These are phyloP conservation scores for Chamaea fasciata DNA, from an alignment of 2,113 vertebrate species.

Conservation along the genomic window DNA sequence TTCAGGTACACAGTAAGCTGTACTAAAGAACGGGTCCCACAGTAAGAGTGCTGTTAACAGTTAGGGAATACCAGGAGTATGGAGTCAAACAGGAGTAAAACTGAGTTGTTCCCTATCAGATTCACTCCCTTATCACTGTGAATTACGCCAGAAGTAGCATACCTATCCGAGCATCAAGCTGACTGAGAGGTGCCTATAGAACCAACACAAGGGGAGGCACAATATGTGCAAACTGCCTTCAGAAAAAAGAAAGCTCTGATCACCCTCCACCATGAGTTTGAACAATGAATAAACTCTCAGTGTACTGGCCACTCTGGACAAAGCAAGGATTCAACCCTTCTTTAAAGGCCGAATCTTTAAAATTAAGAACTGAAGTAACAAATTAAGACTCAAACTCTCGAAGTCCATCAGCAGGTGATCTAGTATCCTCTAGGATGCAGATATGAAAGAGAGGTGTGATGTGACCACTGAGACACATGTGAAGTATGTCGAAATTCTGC, in stretches of 20 bases:
- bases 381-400: neutral
- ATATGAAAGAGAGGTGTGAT: neutral
- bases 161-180: neutral
- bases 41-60: neutral
- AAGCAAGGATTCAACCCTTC: neutral
- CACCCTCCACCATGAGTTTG: neutral
- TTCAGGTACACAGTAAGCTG: neutral
- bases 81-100: neutral
- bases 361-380: neutral
- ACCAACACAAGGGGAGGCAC: neutral
- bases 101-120: neutral
- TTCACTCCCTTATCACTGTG: neutral
- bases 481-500: neutral
- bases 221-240: neutral
- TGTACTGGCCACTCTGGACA: neutral
- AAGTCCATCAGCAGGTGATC: neutral
- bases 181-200: neutral
- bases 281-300: neutral
- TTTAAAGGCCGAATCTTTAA: neutral
- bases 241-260: neutral
- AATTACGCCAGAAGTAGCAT: neutral
- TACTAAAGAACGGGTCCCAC: neutral
- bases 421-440: neutral
- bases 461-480: neutral
- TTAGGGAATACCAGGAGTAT: neutral